A percentile compares a stretch with the other conserved stretches of the same genome.
phyloP scores from a whole-genome alignment of 2,888 invertebrate genomes.

The Helleia helle region DNA sequence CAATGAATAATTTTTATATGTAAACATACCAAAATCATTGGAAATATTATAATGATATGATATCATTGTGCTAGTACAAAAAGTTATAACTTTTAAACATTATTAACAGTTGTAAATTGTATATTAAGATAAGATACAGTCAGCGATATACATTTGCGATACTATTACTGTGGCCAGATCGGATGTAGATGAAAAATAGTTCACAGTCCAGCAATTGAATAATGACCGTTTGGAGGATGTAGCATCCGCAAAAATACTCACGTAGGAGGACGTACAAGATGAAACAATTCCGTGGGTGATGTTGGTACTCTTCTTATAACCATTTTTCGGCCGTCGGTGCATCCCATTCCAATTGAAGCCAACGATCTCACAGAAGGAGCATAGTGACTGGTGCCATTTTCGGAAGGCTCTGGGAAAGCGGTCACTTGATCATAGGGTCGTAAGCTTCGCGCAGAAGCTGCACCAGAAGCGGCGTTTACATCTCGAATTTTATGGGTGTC shows the following conservation, averaged over 20 bases:
- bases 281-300: conserved; percentile 88
- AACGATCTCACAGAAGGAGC: conserved; percentile 84
- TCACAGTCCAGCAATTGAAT: conserved; percentile 55
- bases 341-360: conserved; percentile 90
- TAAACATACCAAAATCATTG: too few species aligned
- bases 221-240: conserved; percentile 55
- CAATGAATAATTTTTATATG: too few species aligned
- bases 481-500: conserved; percentile 65
- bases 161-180: background rate
- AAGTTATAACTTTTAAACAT: background rate
- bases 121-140: background rate
- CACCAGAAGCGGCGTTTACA: conserved; percentile 55
- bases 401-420: conserved; percentile 72
- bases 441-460: conserved; percentile 60
- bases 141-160: background rate
- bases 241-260: conserved; percentile 72
- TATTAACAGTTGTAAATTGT: too few species aligned
- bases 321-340: conserved; percentile 89
- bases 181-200: conserved; percentile 13
- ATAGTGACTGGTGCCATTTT: conserved; percentile 76
- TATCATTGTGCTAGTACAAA: background rate
- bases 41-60: too few species aligned
- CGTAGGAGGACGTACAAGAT: conserved; percentile 88
- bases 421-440: conserved; percentile 67
- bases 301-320: conserved; percentile 88